Evolutionary conservation across 2,797 vertebrate genomes (phyloP), one percentile per base, ranked within the genome.

Genomic region (Melanogrammus aeglefinus): DNA sequence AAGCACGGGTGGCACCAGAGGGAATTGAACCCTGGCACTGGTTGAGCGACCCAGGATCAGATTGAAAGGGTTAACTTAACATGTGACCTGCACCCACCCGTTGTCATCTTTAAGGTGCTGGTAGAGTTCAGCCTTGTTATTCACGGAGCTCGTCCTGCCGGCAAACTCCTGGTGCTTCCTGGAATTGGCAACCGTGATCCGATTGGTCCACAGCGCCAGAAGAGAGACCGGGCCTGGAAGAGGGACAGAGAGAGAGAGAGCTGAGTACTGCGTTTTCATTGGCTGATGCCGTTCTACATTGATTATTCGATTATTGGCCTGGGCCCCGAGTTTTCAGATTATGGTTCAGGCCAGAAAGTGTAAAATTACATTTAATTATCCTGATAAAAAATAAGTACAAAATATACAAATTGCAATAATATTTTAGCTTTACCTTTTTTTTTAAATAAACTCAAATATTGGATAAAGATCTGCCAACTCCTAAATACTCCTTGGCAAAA

Each of bases 51-150:
- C 44, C 13, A 14, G 44, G 51, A 18, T 13, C 16, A 16, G 0
- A 51, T 18, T 51, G 16, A 24, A 33, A 29, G 69, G 27, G 69
- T 9, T 4, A 70, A 29, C 24, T 6, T 9, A 39, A 39, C 21
- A 13, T 39, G 8, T 39, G 73, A 14, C 39, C 44, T 51, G 41
- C 14, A 77, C 87, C 1, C 94, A 99, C 98, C 98, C 97, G 31
- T 98, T 99, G 88, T 99, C 98, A 3, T 99, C 98, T 91, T 99
- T 99, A 76, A 99, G 95, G 86, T 99, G 96, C 90, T 99, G 97
- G 90, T 99, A 99, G 7, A 99, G 89, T 86, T 99, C 97, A 31
- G 96, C 96, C 92, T 96, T 97, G 89, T 97, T 97, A 90, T 97
- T 97, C 81, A 98, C 94, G 0, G 98, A 98, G 84, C 94, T 97